phyloP scores from a whole-genome alignment of 2,888 invertebrate species.

The Drosophila robusta region DNA sequence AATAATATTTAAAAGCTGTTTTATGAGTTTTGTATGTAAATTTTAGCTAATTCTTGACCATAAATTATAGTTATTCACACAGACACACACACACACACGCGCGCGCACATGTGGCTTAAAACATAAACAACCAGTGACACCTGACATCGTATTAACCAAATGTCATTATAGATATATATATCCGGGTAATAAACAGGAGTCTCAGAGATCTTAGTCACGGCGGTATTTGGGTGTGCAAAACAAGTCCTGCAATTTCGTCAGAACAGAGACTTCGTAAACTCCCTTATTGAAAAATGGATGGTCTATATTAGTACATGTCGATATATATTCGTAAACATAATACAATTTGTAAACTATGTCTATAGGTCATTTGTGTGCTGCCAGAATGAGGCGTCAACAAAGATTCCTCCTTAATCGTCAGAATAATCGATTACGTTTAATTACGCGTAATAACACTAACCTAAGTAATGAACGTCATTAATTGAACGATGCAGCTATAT shows the following conservation, averaged over 20 bases:
- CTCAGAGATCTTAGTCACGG: neutral
- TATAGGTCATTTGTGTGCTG: slow-evolving; percentile 35
- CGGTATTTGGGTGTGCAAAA: slow-evolving; percentile 4
- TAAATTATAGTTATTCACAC: slow-evolving; percentile 29
- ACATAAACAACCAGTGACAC: slow-evolving; percentile 11
- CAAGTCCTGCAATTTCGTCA: slow-evolving; percentile 3
- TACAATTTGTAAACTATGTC: slow-evolving; percentile 41
- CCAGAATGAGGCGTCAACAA: slow-evolving; percentile 27
- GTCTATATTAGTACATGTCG: slow-evolving; percentile 35
- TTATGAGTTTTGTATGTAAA: slow-evolving; percentile 23
- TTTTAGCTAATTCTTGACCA: slow-evolving; percentile 44
- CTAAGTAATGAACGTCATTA: slow-evolving; percentile 30
- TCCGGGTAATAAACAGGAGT: neutral
- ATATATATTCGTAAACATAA: slow-evolving; percentile 48
- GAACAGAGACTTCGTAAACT: neutral
- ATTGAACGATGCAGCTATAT: slow-evolving; percentile 86
- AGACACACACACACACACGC: slow-evolving; percentile 1
- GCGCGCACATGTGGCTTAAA: neutral
- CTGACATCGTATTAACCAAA: slow-evolving; percentile 7
- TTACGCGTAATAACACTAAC: slow-evolving; percentile 36
- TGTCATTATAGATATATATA: neutral
- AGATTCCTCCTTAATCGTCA: slow-evolving; percentile 22
- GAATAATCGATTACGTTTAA: slow-evolving; percentile 42
- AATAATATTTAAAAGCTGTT: slow-evolving; percentile 14
- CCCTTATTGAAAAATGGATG: slow-evolving; percentile 10